Conservation (phyloP, 1,140 invertebrate species). For the Venturia canescens region DNA sequence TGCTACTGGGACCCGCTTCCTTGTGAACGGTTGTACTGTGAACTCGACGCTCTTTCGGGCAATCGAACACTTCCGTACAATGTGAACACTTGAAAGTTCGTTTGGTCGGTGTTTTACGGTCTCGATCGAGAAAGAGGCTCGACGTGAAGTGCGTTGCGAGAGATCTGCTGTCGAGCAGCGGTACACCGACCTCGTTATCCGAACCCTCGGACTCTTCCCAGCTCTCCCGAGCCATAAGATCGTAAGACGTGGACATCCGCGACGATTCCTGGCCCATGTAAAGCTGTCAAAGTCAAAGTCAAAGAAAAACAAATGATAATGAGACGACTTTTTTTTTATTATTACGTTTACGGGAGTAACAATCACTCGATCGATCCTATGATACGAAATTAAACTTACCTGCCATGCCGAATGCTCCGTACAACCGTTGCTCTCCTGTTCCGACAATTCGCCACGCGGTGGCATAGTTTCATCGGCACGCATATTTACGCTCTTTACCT, state of each 20-base stretch:
- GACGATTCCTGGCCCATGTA: slow-evolving; percentile 79
- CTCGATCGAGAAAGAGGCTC: slow-evolving; percentile 74
- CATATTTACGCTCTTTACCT: slow-evolving; percentile 83
- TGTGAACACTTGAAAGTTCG: slow-evolving; percentile 78
- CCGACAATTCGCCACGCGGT: slow-evolving; percentile 87
- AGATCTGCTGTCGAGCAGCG: slow-evolving; percentile 72
- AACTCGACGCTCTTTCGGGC: slow-evolving; percentile 81
- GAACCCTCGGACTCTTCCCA: slow-evolving; percentile 84
- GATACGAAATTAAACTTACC: slow-evolving; percentile 65
- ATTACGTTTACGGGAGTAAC: too few species aligned
- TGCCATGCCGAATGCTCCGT: slow-evolving; percentile 81
- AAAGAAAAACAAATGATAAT: slow-evolving; percentile 37
- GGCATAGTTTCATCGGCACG: slow-evolving; percentile 91
- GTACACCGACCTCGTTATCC: slow-evolving; percentile 76
- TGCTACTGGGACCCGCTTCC: slow-evolving; percentile 75
- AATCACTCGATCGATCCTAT: background rate
- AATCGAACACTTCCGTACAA: slow-evolving; percentile 81
- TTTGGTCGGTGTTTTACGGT: slow-evolving; percentile 73
- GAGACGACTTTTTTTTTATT: background rate
- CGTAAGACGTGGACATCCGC: slow-evolving; percentile 80
- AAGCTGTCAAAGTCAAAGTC: slow-evolving; percentile 70
- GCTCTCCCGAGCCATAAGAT: slow-evolving; percentile 82
- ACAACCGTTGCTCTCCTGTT: slow-evolving; percentile 88
- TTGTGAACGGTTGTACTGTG: slow-evolving; percentile 78
- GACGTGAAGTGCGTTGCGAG: slow-evolving; percentile 75